Evolutionary conservation across 2,888 invertebrate species (phyloP).

Genomic region (Tubiluchus corallicola): DNA sequence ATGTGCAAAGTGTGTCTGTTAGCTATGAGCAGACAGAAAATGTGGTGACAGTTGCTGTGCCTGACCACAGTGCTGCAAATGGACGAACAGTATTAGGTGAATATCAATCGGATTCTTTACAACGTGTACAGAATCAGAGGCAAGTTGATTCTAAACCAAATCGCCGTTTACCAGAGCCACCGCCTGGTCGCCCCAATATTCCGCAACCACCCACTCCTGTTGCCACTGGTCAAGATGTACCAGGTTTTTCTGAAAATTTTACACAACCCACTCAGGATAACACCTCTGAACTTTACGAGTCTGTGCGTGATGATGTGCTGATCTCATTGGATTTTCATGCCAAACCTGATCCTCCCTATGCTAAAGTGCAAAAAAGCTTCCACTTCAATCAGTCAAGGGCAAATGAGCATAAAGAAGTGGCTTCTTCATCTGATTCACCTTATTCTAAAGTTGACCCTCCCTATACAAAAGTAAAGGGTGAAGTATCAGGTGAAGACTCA

Average conservation of each 20-base stretch:
- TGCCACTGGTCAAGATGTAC: neutral
- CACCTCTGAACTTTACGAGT: neutral
- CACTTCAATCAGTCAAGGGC: no score
- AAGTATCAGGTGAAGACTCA: neutral
- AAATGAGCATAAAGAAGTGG: no score
- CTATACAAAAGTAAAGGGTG: neutral
- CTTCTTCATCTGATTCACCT: neutral
- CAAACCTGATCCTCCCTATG: neutral
- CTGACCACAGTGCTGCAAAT: no score
- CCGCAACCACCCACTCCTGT: no score
- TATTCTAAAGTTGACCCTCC: neutral
- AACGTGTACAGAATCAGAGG: no score
- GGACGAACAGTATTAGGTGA: no score
- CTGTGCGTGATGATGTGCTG: neutral
- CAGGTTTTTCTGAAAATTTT: neutral
- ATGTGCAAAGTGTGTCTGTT: no score
- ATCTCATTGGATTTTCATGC: neutral
- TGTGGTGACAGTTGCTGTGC: no score
- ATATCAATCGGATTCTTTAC: no score
- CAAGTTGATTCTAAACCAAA: no score
- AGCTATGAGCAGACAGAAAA: no score
- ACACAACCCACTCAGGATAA: neutral
- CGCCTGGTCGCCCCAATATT: no score
- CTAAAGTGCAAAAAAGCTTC: neutral
- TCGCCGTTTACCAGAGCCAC: neutral